Evolutionary conservation across 2,888 invertebrate genomes (phyloP), one percentile per base, ranked within the genome.

Genomic region (Epirrhoe alternata): DNA sequence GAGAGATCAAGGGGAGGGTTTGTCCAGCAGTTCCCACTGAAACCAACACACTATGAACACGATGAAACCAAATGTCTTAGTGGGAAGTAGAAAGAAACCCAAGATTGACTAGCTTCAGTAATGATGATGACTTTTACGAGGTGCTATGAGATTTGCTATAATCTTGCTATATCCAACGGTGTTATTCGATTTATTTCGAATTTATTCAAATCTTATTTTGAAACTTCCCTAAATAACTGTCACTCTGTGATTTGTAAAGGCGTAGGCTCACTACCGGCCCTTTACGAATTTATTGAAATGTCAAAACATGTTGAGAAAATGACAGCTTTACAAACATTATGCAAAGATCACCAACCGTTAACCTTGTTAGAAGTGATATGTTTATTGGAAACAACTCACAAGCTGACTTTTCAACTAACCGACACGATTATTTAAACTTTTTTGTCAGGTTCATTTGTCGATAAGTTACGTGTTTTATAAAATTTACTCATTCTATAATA

Each of bases 331-430:
- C 49, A 61, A 56, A 65, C 58, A 59, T 57, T 61, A 70, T 54
- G 68, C 55, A 52, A 56, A 70, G 57, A 61, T 60, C 68, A 61
- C 60, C 60, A 56, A 65, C 64, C 67, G 64, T 73, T 73, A 69
- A 66, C 69, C 69, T 69, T 52, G 47, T 24, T 70, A 64, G 60
- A 16, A 30, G 42, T 68, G 73, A 73, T 68, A 66, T 63, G 31
- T 68, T 73, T 67, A 71, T 60, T 49, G 54, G 49, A 61, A 58
- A 68, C 65, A 65, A 68, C 70, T 70, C 57, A 67, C 64, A 59
- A 57, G 35, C 5, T 16, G 10, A 10, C 12, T 30, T n/a, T 42
- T 59, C 14, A 59, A 14, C n/a, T 30, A 1, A 14, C 35, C 51
- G 59, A 51, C 6, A 59, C 59, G 35, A 59, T 10, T 0, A 42